These are phyloP conservation scores for Chesias legatella DNA, from an alignment of 2,888 invertebrate genomes.

Conservation along the genomic window DNA sequence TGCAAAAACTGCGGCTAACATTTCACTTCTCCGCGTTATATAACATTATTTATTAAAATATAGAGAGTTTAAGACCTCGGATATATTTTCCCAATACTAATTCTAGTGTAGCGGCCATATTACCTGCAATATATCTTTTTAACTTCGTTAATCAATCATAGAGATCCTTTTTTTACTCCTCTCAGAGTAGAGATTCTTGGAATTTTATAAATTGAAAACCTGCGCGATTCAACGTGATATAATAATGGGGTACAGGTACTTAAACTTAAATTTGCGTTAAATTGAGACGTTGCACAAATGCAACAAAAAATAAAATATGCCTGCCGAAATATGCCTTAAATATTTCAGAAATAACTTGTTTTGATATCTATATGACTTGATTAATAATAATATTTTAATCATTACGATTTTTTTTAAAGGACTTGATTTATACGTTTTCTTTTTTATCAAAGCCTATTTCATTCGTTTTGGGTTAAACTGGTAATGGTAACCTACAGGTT, in stretches of 20 bases:
- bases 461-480: no score
- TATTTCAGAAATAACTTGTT: no score
- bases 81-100: constrained; percentile 6
- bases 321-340: no score
- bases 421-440: no score
- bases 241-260: constrained; percentile 44
- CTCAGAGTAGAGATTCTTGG: constrained; percentile 44
- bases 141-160: constrained; percentile 41
- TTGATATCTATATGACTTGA: no score
- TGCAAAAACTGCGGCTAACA: background rate
- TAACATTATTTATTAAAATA: constrained; percentile 9
- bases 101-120: constrained; percentile 17
- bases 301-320: constrained; percentile 17
- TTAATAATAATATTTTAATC: no score
- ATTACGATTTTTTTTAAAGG: no score
- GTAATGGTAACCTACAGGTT: no score
- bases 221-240: constrained; percentile 38
- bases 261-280: constrained; percentile 51
- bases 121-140: constrained; percentile 27
- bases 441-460: no score
- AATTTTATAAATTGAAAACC: constrained; percentile 55
- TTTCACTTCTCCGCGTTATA: constrained; percentile 2
- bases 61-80: constrained; percentile 7
- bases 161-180: constrained; percentile 39
- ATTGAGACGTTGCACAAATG: constrained; percentile 40